A percentile compares a stretch with the other conserved stretches of the same genome.
These are phyloP conservation scores for Andrena haemorrhoa DNA, from an alignment of 2,888 invertebrate genomes.

Conservation along the genomic window DNA sequence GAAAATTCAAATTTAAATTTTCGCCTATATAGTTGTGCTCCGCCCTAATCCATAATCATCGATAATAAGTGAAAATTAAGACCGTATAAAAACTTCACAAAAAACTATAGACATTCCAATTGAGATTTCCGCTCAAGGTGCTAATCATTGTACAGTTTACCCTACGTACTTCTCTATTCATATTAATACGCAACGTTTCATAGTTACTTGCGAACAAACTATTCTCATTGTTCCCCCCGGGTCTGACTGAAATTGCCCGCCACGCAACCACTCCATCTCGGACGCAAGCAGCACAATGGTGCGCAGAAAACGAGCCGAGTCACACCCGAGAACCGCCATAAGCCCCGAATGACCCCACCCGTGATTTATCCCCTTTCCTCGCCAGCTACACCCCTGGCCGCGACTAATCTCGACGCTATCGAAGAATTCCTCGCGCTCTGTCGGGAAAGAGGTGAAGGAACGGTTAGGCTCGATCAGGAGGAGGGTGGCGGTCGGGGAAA, in stretches of 20 bases:
- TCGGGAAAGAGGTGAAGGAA: not conserved
- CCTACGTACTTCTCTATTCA: too few species aligned
- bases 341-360: not conserved
- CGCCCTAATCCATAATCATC: too few species aligned
- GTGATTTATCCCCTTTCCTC: slow-evolving; percentile 37
- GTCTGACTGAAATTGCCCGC: not conserved
- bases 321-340: not conserved
- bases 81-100: too few species aligned
- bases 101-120: too few species aligned
- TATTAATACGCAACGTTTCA: too few species aligned
- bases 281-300: not conserved
- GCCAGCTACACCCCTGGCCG: not conserved
- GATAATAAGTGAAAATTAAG: too few species aligned
- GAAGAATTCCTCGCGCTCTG: slow-evolving; percentile 12
- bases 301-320: slow-evolving; percentile 1
- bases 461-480: slow-evolving; percentile 10
- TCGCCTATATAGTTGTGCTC: too few species aligned
- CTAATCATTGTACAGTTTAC: too few species aligned
- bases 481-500: not conserved
- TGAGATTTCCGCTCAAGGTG: too few species aligned
- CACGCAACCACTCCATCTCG: not conserved
- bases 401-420: slow-evolving; percentile 31
- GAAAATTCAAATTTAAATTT: too few species aligned
- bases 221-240: not conserved
- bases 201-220: not conserved